These are phyloP conservation scores for Orthonychiurus folsomi DNA, from an alignment of 2,888 invertebrate genomes.

Conservation along the genomic window DNA sequence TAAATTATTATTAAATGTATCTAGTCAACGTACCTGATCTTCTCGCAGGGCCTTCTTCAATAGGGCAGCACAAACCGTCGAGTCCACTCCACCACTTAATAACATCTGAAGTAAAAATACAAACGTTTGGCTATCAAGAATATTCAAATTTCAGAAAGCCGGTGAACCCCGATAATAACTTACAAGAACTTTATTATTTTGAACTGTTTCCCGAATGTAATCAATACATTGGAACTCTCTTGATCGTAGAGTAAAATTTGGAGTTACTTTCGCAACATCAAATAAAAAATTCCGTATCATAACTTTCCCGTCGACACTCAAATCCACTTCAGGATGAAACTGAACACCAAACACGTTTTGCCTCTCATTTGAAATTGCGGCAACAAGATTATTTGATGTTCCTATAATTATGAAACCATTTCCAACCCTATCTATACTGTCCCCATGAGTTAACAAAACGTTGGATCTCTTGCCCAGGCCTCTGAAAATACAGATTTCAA, in stretches of 20 bases:
- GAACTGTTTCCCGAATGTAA: slow-evolving; percentile 81
- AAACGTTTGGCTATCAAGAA: neutral
- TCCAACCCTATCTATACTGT: slow-evolving; percentile 85
- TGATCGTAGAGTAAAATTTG: slow-evolving; percentile 77
- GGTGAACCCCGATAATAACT: slow-evolving; percentile 45
- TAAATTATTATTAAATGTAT: neutral
- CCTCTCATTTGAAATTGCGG: slow-evolving; percentile 85
- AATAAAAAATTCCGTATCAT: slow-evolving; percentile 93
- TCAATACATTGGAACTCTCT: slow-evolving; percentile 84
- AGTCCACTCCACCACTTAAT: slow-evolving; percentile 97
- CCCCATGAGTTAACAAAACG: slow-evolving; percentile 94
- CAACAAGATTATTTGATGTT: slow-evolving; percentile 69
- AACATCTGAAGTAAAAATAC: slow-evolving; percentile 56
- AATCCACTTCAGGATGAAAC: slow-evolving; percentile 97
- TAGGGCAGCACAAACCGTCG: slow-evolving; percentile 96
- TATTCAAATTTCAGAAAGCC: neutral
- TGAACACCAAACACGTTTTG: slow-evolving; percentile 88
- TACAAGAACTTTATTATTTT: slow-evolving; percentile 84
- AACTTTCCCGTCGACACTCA: slow-evolving; percentile 78
- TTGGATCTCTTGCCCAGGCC: slow-evolving; percentile 76
- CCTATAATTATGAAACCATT: slow-evolving; percentile 80
- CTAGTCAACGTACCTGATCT: slow-evolving; percentile 56
- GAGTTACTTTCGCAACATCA: slow-evolving; percentile 76
- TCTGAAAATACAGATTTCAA: slow-evolving; percentile 56
- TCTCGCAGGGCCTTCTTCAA: slow-evolving; percentile 79